Conservation (phyloP, 1,140 invertebrate species). For the Drosophila kepulauana region DNA sequence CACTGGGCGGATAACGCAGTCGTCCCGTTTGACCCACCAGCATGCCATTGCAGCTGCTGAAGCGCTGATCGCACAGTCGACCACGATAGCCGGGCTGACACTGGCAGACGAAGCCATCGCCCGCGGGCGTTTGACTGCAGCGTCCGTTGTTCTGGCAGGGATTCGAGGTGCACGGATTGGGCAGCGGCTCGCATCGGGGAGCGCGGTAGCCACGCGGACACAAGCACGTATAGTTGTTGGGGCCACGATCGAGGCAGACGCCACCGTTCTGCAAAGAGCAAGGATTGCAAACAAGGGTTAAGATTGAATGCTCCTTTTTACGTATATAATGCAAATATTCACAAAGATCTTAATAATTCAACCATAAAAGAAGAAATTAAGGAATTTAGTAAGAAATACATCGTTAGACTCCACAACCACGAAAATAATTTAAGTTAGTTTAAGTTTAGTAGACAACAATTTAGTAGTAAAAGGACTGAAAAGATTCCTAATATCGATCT, state of each 20-base stretch:
- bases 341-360: too few relatives aligned
- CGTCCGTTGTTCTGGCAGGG: slow-evolving; percentile 92
- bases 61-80: slow-evolving; percentile 55
- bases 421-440: too few relatives aligned
- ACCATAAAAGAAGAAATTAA: too few relatives aligned
- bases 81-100: slow-evolving; percentile 69
- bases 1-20: slow-evolving; percentile 86
- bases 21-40: slow-evolving; percentile 51
- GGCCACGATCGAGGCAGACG: slow-evolving; percentile 87
- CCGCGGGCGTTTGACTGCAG: slow-evolving; percentile 87
- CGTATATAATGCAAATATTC: too few relatives aligned
- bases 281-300: too few relatives aligned
- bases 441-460: too few relatives aligned
- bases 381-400: too few relatives aligned
- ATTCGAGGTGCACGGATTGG: slow-evolving; percentile 88
- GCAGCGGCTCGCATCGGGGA: slow-evolving; percentile 85
- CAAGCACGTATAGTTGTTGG: slow-evolving; percentile 85
- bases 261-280: slow-evolving; percentile 88
- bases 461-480: too few relatives aligned
- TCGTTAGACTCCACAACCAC: too few relatives aligned
- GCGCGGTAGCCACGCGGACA: slow-evolving; percentile 85
- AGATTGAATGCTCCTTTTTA: too few relatives aligned
- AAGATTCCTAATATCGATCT: too few relatives aligned
- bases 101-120: slow-evolving; percentile 56
- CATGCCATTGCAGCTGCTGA: slow-evolving; percentile 68